Evolutionary conservation across 2,113 vertebrate genomes (phyloP), one percentile per base, ranked within the genome.

Genomic region (Cettia cetti): DNA sequence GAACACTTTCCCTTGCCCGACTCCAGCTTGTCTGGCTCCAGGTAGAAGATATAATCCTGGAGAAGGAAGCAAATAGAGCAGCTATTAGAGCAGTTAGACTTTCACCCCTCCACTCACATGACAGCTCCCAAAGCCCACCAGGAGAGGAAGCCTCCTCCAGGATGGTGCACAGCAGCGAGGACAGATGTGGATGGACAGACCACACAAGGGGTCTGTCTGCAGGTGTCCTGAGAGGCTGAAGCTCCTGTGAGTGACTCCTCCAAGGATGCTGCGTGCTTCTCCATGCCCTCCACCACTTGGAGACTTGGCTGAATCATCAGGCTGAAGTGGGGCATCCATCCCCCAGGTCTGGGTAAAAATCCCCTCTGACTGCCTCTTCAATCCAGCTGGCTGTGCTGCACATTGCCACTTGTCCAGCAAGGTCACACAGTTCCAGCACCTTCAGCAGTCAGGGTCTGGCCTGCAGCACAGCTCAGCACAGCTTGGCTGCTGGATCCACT

Each of bases 1-100:
- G 99, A 99, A 95, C 99, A 99, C 96, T 99, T 99, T 92, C 99
- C 99, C 97, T 99, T 99, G 94, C 99, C 99, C 21, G 99, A 99
- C 98, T 99, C 99, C 92, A 99, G 98, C 97, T 98, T 99, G 91
- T 99, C 99, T 4, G 99, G 99, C 95, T 99, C 99, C 98, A 99
- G 97, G 87, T 99, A 98, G 97, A 99, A 99, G 97, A 99, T 98
- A 91, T 99, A 99, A 97, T 99, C 99, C 99, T 99, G 97, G 71
- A 95, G 84, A 82, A 96, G 92, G 96, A 89, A 72, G 45, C 47
- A 93, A 74, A 94, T 5, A 26, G 44, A 88, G 68, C 16, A 93
- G 45, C 35, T 35, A 40, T n/a, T n/a, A n/a, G n/a, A n/a, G n/a
- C n/a, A n/a, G 42, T 94, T 80, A 95, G 77, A 66, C 20, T 53